Evolutionary conservation across 2,797 vertebrate genomes (phyloP).

Genomic region (Diceros bicornis): DNA sequence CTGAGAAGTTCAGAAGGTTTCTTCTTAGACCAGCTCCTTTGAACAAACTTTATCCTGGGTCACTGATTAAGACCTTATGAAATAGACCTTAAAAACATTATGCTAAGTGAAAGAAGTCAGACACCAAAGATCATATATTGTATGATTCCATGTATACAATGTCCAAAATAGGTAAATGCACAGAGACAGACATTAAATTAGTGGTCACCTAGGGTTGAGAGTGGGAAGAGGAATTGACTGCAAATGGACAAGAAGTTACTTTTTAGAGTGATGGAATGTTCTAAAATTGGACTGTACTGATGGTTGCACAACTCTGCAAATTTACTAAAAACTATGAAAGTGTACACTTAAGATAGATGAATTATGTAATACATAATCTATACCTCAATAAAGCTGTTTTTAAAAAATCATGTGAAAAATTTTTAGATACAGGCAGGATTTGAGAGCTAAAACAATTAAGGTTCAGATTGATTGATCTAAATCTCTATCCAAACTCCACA

Average conservation of each 20-base stretch:
- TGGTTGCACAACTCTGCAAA: background rate
- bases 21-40: background rate
- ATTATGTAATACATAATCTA: background rate
- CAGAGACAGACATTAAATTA: background rate
- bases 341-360: background rate
- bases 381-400: background rate
- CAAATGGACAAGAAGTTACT: background rate
- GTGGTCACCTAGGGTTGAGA: background rate
- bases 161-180: background rate
- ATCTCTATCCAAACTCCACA: background rate
- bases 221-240: too few relatives aligned
- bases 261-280: background rate
- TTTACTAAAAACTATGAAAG: background rate
- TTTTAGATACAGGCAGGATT: background rate
- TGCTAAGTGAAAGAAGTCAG: background rate
- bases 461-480: background rate
- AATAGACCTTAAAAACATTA: background rate
- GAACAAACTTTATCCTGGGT: background rate
- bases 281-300: background rate
- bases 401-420: too few relatives aligned
- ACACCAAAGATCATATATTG: background rate
- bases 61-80: slow-evolving; percentile 9
- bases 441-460: background rate
- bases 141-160: background rate
- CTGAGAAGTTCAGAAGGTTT: background rate